Evolutionary conservation across 1,140 invertebrate genomes (phyloP).

Genomic region (Cyclina sinensis): DNA sequence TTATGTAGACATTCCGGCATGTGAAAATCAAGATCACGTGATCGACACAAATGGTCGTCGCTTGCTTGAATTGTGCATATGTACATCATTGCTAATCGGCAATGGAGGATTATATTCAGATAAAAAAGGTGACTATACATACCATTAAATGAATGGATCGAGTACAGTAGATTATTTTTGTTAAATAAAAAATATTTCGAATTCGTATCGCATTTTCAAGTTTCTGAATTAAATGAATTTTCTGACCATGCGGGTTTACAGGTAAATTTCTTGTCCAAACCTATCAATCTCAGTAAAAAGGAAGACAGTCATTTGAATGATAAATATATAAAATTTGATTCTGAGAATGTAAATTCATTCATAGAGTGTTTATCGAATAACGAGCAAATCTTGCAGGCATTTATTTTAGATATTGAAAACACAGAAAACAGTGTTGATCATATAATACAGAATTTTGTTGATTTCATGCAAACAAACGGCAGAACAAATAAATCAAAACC

Average conservation of each 20-base stretch:
- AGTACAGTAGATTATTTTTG: slow-evolving; percentile 5
- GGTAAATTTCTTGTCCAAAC: too few species aligned
- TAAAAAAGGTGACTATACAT: background rate
- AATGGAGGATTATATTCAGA: background rate
- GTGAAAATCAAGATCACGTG: slow-evolving; percentile 40
- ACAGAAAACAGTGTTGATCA: too few species aligned
- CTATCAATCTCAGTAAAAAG: too few species aligned
- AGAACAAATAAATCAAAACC: too few species aligned
- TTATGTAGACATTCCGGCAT: background rate
- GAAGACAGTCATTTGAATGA: too few species aligned
- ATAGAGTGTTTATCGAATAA: too few species aligned
- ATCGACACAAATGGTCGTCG: slow-evolving; percentile 25
- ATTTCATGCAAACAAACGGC: too few species aligned
- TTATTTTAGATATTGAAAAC: too few species aligned
- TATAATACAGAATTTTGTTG: too few species aligned
- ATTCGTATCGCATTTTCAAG: background rate
- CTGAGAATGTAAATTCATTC: too few species aligned
- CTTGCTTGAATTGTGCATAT: slow-evolving; percentile 1
- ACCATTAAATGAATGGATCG: background rate
- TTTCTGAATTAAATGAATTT: background rate
- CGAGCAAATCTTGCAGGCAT: too few species aligned
- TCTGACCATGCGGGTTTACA: background rate
- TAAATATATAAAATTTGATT: too few species aligned
- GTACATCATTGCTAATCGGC: background rate
- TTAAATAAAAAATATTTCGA: background rate